These are phyloP conservation scores for Falco rusticolus DNA, from an alignment of 2,797 vertebrate genomes.

Conservation along the genomic window DNA sequence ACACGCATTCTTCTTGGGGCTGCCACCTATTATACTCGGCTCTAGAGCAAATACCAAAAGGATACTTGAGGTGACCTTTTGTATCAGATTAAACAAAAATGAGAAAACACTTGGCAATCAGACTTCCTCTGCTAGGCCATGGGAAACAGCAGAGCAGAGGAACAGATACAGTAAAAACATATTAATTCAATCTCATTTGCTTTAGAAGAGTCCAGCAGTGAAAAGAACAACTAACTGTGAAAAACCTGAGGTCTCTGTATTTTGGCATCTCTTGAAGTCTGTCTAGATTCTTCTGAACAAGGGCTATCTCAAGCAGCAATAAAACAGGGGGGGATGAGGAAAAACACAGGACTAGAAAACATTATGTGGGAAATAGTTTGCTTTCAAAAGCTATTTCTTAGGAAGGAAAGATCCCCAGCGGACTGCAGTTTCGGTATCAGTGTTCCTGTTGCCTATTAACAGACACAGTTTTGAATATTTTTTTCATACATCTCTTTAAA, in stretches of 20 bases:
- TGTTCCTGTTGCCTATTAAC: not conserved
- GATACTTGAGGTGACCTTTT: constrained; percentile 63
- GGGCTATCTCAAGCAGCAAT: not conserved
- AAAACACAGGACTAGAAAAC: not conserved
- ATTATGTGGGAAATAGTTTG: not conserved
- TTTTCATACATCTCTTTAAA: not conserved
- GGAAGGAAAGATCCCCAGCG: not conserved
- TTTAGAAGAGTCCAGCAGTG: constrained; percentile 9
- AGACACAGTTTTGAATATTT: not conserved
- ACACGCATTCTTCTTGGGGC: constrained; percentile 46
- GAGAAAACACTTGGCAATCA: constrained; percentile 63
- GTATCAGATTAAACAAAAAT: constrained; percentile 65
- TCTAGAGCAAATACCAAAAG: constrained; percentile 50
- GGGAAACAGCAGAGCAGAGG: constrained; percentile 52
- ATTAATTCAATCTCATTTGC: constrained; percentile 31
- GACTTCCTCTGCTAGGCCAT: constrained; percentile 58
- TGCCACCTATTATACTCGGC: constrained; percentile 52
- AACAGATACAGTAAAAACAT: constrained; percentile 57
- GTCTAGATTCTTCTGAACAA: not conserved
- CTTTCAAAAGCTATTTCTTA: not conserved
- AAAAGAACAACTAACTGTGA: constrained; percentile 46
- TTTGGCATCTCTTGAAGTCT: constrained; percentile 8
- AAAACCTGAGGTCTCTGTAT: constrained; percentile 19
- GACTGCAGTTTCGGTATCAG: not conserved
- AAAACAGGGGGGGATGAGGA: not conserved